Conservation (phyloP, 2,113 vertebrate species). For the Odontesthes bonariensis region DNA sequence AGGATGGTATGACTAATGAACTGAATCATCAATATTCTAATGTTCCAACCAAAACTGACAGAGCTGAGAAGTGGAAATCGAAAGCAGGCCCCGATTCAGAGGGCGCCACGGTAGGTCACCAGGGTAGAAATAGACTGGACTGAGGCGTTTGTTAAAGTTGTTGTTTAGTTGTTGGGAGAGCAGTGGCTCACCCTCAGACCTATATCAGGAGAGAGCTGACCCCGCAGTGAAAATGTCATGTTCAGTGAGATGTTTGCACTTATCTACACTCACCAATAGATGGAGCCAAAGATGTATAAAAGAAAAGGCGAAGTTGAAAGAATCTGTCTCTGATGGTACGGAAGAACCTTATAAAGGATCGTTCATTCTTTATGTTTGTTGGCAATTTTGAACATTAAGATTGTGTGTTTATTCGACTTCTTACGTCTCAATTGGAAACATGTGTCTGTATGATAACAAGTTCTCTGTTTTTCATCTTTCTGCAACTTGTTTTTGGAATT, state of each 20-base stretch:
- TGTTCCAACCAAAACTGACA: too few relatives aligned
- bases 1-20: too few relatives aligned
- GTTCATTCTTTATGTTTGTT: neutral
- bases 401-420: neutral
- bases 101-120: too few relatives aligned
- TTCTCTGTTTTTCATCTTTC: neutral
- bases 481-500: constrained; percentile 1
- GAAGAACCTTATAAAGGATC: neutral
- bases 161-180: too few relatives aligned
- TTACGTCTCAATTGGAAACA: neutral
- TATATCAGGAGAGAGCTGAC: too few relatives aligned
- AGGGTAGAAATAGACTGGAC: too few relatives aligned
- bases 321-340: neutral
- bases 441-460: neutral
- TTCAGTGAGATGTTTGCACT: neutral
- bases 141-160: too few relatives aligned
- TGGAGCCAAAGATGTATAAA: constrained; percentile 30
- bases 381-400: neutral
- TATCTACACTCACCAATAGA: constrained; percentile 48
- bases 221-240: neutral
- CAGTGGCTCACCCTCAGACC: too few relatives aligned
- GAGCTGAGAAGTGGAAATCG: too few relatives aligned
- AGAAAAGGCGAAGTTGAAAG: neutral
- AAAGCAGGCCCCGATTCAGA: too few relatives aligned
- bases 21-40: too few relatives aligned